phyloP scores from a whole-genome alignment of 2,888 invertebrate genomes.

The Tupiocoris notatus region DNA sequence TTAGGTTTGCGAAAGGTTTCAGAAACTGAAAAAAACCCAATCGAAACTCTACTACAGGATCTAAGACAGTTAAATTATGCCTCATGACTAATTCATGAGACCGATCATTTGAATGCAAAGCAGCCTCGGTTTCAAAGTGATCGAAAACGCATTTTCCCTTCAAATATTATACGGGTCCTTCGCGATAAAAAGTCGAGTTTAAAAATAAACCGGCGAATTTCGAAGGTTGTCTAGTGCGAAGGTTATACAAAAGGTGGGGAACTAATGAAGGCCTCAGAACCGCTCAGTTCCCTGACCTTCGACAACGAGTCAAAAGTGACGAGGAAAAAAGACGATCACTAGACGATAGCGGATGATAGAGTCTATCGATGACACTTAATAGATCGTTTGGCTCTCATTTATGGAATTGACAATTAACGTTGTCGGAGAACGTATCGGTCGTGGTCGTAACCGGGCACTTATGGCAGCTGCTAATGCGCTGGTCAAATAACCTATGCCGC shows the following conservation, averaged over 20 bases:
- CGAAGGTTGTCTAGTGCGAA: neutral
- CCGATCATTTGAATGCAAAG: neutral
- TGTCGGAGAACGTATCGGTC: neutral
- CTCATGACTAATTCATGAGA: neutral
- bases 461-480: neutral
- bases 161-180: neutral
- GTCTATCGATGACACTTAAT: neutral
- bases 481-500: too few species aligned
- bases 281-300: neutral
- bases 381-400: neutral
- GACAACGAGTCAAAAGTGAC: neutral
- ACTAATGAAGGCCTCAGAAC: neutral
- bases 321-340: neutral
- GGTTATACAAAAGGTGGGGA: neutral
- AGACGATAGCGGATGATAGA: neutral
- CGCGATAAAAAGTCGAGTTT: neutral
- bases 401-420: neutral
- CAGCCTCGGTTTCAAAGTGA: neutral
- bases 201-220: neutral
- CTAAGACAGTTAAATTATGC: too few species aligned
- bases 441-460: too few species aligned
- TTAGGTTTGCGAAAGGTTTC: too few species aligned
- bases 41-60: too few species aligned
- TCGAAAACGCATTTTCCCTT: neutral
- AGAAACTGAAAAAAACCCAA: too few species aligned